Evolutionary conservation across 1,140 invertebrate genomes (phyloP), one percentile per base, ranked within the genome.

Genomic region (Drosophila lowei): DNA sequence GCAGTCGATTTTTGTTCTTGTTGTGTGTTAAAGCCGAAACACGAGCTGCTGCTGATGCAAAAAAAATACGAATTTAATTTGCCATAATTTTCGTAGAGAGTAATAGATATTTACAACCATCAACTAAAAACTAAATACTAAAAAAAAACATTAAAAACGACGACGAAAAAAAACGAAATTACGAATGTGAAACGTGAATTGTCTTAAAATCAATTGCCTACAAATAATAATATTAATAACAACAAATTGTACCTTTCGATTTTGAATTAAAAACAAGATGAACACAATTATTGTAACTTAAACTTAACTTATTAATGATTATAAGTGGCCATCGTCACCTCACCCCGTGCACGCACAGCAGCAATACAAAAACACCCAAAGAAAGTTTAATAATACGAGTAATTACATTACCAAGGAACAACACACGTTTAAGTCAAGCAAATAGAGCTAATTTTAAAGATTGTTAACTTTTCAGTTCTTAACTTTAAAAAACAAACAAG

Each of bases 221-320:
- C 41, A 56, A 23, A 42, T 56, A 44, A 56, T 41, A 52, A 73
- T 73, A 73, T 68, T 73, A 41, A 11, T 48, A 59, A 44, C 9
- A 34, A 58, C 62, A 50, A 74, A 74, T 75, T 74, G 72, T 74
- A 71, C 65, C 66, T 71, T 60, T 71, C 67, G 55, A 70, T 71
- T 71, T 71, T 71, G 66, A 71, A 71, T 71, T 71, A 57, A 49
- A 43, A 55, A 46, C 46, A 25, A 21, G 11, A 65, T 28, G 3
- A 8, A 50, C 49, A 15, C n/a, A 30, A 15, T n/a, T 16, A 28
- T 9, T 8, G 8, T 30, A 11, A 50, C 6, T 15, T 30, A 30
- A 50, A 18, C 9, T 11, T 15, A 34, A 18, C 21, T n/a, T 38
- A 25, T 30, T 30, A 16, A 44, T 13, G 48, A 34, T 38, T 44